A percentile compares a stretch with the other conserved stretches of the same genome.
Conservation (phyloP, 2,797 vertebrate species). For the Cebuella pygmaea region DNA sequence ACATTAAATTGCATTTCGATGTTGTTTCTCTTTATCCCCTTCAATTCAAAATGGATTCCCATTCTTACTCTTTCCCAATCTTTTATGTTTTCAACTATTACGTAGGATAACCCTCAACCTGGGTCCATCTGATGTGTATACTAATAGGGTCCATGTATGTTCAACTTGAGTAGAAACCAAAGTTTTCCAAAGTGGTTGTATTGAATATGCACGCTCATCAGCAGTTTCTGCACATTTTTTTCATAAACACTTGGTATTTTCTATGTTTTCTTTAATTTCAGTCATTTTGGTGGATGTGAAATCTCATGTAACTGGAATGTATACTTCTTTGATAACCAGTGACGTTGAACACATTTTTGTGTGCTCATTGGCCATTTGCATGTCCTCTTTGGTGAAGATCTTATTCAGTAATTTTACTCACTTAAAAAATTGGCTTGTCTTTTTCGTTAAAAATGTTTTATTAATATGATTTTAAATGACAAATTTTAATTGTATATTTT, state of each 20-base stretch:
- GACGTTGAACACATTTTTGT: background rate
- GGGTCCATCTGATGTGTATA: no score
- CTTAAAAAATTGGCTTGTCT: background rate
- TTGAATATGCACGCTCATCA: background rate
- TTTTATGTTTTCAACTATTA: background rate
- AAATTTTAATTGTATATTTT: background rate
- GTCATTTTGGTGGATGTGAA: background rate
- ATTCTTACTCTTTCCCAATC: background rate
- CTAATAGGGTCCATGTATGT: background rate
- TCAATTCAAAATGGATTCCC: background rate
- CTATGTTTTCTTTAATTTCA: background rate
- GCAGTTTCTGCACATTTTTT: no score
- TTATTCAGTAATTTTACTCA: background rate
- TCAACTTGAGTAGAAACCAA: background rate
- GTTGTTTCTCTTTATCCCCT: background rate
- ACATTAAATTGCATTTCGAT: background rate
- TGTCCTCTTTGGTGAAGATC: background rate
- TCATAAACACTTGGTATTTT: background rate
- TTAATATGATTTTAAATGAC: background rate
- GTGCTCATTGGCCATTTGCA: background rate
- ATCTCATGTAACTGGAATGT: background rate
- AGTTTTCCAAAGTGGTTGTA: background rate
- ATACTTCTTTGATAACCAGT: no score
- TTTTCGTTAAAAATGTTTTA: background rate
- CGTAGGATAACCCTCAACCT: background rate